Evolutionary conservation across 2,113 vertebrate genomes (phyloP).

Genomic region (Lasiurus cinereus): DNA sequence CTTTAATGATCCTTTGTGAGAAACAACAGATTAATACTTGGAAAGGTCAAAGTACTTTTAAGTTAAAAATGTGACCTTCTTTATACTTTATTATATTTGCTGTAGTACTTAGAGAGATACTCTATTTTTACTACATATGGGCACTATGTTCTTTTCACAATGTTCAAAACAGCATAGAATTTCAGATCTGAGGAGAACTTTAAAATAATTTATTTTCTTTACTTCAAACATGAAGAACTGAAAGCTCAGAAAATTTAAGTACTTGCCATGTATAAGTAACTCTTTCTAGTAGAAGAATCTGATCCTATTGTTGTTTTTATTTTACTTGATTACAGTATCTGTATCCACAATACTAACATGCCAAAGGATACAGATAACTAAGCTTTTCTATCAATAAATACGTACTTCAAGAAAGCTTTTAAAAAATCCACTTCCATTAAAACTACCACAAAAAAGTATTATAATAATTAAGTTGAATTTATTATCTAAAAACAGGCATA

Average conservation of each 20-base stretch:
- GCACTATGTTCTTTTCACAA: constrained; percentile 45
- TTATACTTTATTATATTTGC: not conserved
- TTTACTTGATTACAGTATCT: not conserved
- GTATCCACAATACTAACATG: constrained; percentile 35
- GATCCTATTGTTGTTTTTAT: not conserved
- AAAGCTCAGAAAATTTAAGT: constrained; percentile 53
- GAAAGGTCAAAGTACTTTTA: not conserved
- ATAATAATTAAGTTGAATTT: not conserved
- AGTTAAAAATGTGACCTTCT: not conserved
- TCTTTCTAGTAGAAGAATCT: constrained; percentile 45
- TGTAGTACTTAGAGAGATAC: constrained; percentile 2
- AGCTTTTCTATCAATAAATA: not conserved
- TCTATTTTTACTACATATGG: constrained; percentile 12
- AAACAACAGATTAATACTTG: not conserved
- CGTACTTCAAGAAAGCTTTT: constrained; percentile 32
- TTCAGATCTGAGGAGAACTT: not conserved
- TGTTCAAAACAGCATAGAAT: not conserved
- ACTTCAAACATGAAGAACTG: constrained; percentile 45
- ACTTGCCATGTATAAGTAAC: not conserved
- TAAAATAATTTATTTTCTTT: constrained; percentile 32
- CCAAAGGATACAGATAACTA: constrained; percentile 9
- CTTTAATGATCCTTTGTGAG: not conserved
- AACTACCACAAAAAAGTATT: not conserved
- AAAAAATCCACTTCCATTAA: constrained; percentile 30
- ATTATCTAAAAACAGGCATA: not conserved